These are phyloP conservation scores for Operophtera brumata DNA, from an alignment of 2,888 invertebrate species.

Conservation along the genomic window DNA sequence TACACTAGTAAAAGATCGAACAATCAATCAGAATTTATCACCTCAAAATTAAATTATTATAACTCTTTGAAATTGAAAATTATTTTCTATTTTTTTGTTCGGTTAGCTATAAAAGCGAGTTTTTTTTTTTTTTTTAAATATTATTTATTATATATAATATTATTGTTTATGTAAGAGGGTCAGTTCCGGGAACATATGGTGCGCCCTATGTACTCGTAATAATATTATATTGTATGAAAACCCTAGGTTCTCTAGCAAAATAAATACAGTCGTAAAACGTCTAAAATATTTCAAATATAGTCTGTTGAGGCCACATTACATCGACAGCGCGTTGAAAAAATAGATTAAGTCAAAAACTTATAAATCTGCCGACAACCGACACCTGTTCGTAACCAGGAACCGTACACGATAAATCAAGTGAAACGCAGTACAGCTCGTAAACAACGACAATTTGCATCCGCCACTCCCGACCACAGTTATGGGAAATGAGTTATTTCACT, in stretches of 20 bases:
- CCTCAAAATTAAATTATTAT: too few species aligned
- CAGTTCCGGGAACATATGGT: too few species aligned
- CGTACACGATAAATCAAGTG: constrained; percentile 23
- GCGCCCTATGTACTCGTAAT: too few species aligned
- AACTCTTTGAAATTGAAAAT: too few species aligned
- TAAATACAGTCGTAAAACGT: neutral
- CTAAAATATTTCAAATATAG: constrained; percentile 1
- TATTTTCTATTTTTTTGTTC: too few species aligned
- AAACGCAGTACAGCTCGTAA: constrained; percentile 28
- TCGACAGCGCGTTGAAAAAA: constrained; percentile 5
- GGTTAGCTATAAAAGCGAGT: too few species aligned
- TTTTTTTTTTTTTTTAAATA: too few species aligned
- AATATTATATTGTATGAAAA: neutral
- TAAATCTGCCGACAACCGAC: constrained; percentile 12
- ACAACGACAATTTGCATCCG: constrained; percentile 30
- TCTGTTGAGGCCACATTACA: constrained; percentile 1
- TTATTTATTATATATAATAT: too few species aligned
- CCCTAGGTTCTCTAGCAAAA: neutral
- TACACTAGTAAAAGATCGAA: too few species aligned
- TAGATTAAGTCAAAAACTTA: constrained; percentile 12
- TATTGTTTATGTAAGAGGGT: too few species aligned
- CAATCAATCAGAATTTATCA: too few species aligned
- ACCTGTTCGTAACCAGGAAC: constrained; percentile 19
- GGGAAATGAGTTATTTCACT: constrained; percentile 2
- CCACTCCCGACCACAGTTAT: constrained; percentile 4